Evolutionary conservation across 2,113 vertebrate genomes (phyloP), one percentile per base, ranked within the genome.

Genomic region (Octodon degus): DNA sequence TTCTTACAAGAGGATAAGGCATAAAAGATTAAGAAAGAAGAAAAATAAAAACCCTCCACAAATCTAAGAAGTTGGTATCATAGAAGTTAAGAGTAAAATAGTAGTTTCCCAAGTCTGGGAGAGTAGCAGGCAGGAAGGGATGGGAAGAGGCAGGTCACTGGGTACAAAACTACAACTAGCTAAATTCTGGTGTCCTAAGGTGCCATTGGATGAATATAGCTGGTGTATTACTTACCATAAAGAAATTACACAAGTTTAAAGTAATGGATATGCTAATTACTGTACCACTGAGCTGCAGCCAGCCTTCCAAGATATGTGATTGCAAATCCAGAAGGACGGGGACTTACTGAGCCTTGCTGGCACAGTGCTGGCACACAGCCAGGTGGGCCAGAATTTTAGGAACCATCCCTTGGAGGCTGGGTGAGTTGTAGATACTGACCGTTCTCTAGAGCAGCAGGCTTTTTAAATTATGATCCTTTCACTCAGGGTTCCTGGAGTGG

Each of bases 371-470:
- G 67, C 2, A 1, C 86, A 20, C 25, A 5, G 14, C 68, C 27
- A 1, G 3, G 25, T 19, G 20, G 62, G n/a, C n/a, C 25, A 60
- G 90, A n/a, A 14, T 25, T 14, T 80, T 20, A 6, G 6, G 86
- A 30, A 43, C 53, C 32, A 47, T 3, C 67, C 53, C 24, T 13
- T 55, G 32, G 30, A 60, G 53, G 58, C 74, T 58, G 63, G 55
- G 55, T 19, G 67, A 74, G 7, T 20, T 8, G 0, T 7, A 5
- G 50, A 30, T 12, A 11, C 7, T 53, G 27, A 24, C 22, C 1
- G n/a, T 58, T 19, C 2, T 0, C 22, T 1, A 55, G 17, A 27
- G 43, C 40, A 27, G 55, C 0, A 0, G 9, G 6, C 68, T 55
- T 77, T 60, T 55, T 74, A 60, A 86, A 55, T 72, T 34, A 47